Evolutionary conservation across 2,113 vertebrate species (phyloP).

Genomic region (Cyanistes caeruleus): DNA sequence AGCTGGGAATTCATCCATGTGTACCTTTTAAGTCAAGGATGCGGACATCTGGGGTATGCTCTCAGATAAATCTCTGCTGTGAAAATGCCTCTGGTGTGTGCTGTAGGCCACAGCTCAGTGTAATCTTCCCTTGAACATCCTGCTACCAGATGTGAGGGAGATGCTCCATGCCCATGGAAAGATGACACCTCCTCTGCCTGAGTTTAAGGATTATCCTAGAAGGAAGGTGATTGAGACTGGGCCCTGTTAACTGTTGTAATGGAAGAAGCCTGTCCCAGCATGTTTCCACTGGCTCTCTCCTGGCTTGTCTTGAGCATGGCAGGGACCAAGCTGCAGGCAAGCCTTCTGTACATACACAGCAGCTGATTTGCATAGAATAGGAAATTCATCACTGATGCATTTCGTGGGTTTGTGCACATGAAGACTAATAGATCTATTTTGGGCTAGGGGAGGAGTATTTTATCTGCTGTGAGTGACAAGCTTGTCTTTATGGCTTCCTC

Average conservation of each 20-base stretch:
- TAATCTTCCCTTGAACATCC: not conserved
- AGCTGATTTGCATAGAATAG: not conserved
- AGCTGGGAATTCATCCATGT: slow-evolving; percentile 14
- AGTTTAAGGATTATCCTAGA: not conserved
- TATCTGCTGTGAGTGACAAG: not conserved
- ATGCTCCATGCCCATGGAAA: not conserved
- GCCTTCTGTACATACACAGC: not conserved
- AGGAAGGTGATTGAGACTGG: not conserved
- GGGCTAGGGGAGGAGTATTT: not conserved
- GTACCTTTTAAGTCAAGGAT: slow-evolving; percentile 36
- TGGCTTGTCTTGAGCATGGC: not conserved
- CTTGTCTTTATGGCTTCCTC: not conserved
- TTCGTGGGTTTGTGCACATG: not conserved
- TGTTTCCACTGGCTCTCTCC: not conserved
- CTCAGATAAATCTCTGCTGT: slow-evolving; percentile 13
- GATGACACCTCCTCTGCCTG: not conserved
- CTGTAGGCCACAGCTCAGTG: not conserved
- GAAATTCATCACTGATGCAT: not conserved
- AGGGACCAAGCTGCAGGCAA: not conserved
- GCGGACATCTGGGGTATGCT: not conserved
- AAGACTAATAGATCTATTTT: not conserved
- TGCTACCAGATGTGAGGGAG: not conserved
- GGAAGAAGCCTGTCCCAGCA: not conserved
- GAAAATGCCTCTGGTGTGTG: not conserved
- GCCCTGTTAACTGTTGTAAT: not conserved